A percentile compares a stretch with the other conserved stretches of the same genome.
These are phyloP conservation scores for Nerophis lumbriciformis DNA, from an alignment of 2,113 vertebrate genomes.

Conservation along the genomic window DNA sequence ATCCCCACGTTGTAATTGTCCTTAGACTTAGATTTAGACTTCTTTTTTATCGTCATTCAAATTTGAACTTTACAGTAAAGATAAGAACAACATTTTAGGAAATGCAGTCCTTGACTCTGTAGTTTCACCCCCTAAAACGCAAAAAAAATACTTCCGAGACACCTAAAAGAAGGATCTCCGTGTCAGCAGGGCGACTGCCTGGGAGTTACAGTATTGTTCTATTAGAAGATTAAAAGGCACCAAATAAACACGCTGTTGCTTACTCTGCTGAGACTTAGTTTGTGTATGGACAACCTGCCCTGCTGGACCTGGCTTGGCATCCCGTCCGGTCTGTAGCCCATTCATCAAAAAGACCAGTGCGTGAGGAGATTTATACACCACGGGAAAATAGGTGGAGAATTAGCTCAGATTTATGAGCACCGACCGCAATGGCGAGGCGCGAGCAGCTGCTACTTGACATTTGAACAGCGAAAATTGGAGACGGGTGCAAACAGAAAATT, in stretches of 20 bases:
- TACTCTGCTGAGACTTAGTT: conserved; percentile 10
- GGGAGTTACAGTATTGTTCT: not conserved
- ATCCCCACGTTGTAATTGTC: no score
- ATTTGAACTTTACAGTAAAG: no score
- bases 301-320: conserved; percentile 47
- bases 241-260: conserved; percentile 4
- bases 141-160: not conserved
- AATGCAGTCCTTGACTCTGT: not conserved
- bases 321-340: conserved; percentile 49
- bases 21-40: no score
- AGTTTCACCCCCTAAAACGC: not conserved
- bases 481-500: conserved; percentile 54
- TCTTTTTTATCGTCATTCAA: no score
- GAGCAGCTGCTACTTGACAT: conserved; percentile 67
- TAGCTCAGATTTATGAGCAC: conserved; percentile 70
- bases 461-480: conserved; percentile 60
- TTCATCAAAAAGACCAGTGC: conserved; percentile 66
- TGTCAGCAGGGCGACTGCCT: not conserved
- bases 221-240: not conserved
- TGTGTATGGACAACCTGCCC: conserved; percentile 18
- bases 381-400: conserved; percentile 68
- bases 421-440: conserved; percentile 54
- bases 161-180: not conserved
- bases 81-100: no score
- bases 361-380: conserved; percentile 68